phyloP scores from a whole-genome alignment of 2,113 vertebrate genomes.

The Bufo bufo region DNA sequence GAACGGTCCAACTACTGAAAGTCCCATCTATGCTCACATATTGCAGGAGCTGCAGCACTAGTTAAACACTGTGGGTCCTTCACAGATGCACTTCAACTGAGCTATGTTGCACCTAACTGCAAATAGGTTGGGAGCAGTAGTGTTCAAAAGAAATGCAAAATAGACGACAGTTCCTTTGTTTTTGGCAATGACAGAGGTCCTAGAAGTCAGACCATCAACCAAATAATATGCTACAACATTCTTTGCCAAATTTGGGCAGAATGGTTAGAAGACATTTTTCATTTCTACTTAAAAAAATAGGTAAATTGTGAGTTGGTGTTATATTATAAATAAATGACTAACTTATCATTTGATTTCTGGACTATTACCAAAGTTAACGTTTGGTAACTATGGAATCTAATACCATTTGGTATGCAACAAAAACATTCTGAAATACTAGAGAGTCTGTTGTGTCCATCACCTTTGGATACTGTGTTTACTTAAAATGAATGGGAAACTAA shows the following conservation, averaged over 20 bases:
- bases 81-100: too few relatives aligned
- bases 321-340: not conserved
- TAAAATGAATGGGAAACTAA: slow-evolving; percentile 44
- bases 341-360: slow-evolving; percentile 3
- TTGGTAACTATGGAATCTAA: slow-evolving; percentile 30
- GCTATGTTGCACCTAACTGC: too few relatives aligned
- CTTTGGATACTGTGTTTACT: slow-evolving; percentile 49
- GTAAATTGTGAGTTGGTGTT: not conserved
- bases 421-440: slow-evolving; percentile 18
- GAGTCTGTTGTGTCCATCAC: slow-evolving; percentile 28
- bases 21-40: too few relatives aligned
- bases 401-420: slow-evolving; percentile 23
- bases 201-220: too few relatives aligned
- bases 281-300: not conserved
- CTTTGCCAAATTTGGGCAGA: not conserved
- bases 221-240: too few relatives aligned
- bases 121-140: too few relatives aligned
- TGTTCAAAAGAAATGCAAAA: too few relatives aligned
- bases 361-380: slow-evolving; percentile 16
- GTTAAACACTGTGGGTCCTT: too few relatives aligned
- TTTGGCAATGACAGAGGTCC: too few relatives aligned
- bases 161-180: too few relatives aligned
- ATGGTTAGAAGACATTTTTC: not conserved
- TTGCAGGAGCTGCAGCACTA: too few relatives aligned
- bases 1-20: too few relatives aligned